Conservation (phyloP, 53 echinoderm and acorn worm genomes). For the Antedon mediterranea region DNA sequence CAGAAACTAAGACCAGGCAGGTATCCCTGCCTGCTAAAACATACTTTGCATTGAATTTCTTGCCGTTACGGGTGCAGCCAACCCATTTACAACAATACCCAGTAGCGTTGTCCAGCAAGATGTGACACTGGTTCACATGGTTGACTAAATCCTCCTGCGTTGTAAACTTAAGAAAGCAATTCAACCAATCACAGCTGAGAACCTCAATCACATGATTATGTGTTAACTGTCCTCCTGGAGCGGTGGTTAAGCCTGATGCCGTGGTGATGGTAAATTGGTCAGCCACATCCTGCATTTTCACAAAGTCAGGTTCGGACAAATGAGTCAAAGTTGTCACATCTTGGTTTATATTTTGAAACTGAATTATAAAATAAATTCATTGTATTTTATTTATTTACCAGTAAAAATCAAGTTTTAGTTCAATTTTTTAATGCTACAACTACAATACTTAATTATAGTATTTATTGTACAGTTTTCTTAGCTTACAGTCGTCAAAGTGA, state of each 20-base stretch:
- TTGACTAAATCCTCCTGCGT: conserved; percentile 63
- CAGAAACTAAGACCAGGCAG: neutral
- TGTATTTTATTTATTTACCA: too few species aligned
- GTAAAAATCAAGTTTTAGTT: too few species aligned
- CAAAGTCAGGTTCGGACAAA: neutral
- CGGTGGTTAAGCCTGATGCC: too few species aligned
- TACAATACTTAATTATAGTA: too few species aligned
- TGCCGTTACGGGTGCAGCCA: conserved; percentile 75
- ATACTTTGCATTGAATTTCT: conserved; percentile 95
- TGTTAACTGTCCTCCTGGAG: too few species aligned
- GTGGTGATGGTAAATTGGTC: neutral
- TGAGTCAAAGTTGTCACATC: neutral
- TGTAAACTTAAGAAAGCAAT: conserved; percentile 58
- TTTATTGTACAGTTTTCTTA: too few species aligned
- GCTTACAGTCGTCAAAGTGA: too few species aligned
- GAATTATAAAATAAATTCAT: too few species aligned
- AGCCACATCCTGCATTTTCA: neutral
- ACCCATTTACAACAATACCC: conserved; percentile 93
- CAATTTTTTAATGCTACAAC: too few species aligned
- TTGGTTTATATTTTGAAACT: neutral
- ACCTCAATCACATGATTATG: conserved; percentile 5
- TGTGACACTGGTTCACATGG: conserved; percentile 80
- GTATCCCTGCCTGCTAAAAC: too few species aligned
- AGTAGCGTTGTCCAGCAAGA: conserved; percentile 56
- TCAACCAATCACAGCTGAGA: conserved; percentile 72